Base-by-base conservation (phyloP, 1,140 invertebrate species). In the Brachystomella parvula region DNA sequence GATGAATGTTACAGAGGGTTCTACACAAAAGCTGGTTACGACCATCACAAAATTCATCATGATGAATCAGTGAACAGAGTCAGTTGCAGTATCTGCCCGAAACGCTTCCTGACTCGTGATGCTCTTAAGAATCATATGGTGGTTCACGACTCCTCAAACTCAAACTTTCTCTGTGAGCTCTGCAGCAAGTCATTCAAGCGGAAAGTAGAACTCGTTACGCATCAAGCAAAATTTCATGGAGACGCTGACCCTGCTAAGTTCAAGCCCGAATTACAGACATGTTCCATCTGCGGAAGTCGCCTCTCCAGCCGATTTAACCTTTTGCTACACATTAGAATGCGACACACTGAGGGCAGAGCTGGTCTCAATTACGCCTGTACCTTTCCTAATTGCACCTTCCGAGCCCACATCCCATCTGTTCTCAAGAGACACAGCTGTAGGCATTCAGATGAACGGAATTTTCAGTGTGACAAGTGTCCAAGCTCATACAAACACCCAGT, bases 161-260 rank as follows among this genome's bases (percentile, higher is more conserved):
- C 6, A 9, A 12, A 6, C 6, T 53, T 53, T 24, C 12, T 24
- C 24, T 53, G 49, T 53, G 49, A 53, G 21, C 12, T 53, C 24
- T 53, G 49, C 49, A 9, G 6, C 9, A 26, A 15, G 12, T 6
- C 12, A 19, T 53, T 53, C 49, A 24, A 15, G 24, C 24, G 12
- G 49, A 19, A 15, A 24, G 9, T 15, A 24, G 6, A 17, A 6
- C 49, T 53, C 3, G 3, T 15, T 6, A 24, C 6, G 15, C 49
- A 53, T 26, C 49, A 53, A 53, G 49, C 49, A 26, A 53, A 53
- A 26, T 15, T 53, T 15, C 49, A 53, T 24, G 49, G 49, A 39
- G 35, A 39, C 35, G 6, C 19, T 12, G 24, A 53, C 6, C 49
- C 12, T 24, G 24, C 12, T 12, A 39, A 39, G 19, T 39, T 39